Conservation (phyloP, 2,888 invertebrate species). For the Rotaria magnacalcarata region DNA sequence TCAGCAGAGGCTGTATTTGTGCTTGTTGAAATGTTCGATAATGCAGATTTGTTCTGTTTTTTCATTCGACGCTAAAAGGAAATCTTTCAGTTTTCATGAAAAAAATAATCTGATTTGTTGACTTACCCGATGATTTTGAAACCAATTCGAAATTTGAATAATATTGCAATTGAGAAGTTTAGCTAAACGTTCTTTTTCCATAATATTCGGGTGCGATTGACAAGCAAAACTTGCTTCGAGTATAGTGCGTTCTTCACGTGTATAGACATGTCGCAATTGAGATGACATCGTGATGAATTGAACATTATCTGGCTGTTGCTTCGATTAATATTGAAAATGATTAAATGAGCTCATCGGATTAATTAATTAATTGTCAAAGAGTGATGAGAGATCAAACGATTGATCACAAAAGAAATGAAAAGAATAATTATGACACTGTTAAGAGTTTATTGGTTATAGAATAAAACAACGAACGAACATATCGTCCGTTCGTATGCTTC, state of each 20-base stretch:
- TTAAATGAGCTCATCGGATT: neutral
- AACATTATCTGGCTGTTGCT: neutral
- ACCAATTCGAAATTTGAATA: slow-evolving; percentile 11
- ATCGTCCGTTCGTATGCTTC: no score
- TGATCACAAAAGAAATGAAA: neutral
- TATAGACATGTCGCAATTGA: neutral
- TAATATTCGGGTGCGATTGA: neutral
- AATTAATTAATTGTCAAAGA: neutral
- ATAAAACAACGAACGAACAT: neutral
- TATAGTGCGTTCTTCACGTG: neutral
- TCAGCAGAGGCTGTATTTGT: no score
- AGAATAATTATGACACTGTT: neutral
- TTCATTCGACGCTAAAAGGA: neutral
- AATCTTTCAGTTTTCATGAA: no score
- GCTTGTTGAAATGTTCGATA: neutral
- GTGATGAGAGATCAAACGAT: neutral
- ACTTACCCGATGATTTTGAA: neutral
- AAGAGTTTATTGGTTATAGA: neutral
- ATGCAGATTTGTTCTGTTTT: neutral
- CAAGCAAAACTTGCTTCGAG: neutral
- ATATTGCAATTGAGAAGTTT: neutral
- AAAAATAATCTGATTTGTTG: no score
- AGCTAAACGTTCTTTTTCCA: slow-evolving; percentile 6
- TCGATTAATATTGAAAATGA: neutral
- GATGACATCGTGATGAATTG: neutral